phyloP scores from a whole-genome alignment of 2,888 invertebrate species.

The Caenorhabditis imperialis region DNA sequence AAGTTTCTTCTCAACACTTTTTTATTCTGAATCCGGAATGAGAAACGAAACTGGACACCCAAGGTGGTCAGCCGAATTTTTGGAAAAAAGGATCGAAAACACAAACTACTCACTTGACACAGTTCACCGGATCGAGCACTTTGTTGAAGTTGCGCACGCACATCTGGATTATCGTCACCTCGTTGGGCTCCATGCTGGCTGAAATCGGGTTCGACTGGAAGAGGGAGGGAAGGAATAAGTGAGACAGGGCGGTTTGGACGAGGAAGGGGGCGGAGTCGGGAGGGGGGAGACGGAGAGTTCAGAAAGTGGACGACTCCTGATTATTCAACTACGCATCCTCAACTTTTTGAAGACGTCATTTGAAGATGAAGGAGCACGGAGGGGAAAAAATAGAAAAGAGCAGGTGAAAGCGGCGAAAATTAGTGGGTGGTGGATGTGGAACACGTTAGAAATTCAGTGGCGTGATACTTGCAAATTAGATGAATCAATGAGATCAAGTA shows the following conservation, averaged over 20 bases:
- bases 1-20: not conserved
- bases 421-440: no score
- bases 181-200: slow-evolving; percentile 6
- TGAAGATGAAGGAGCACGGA: no score
- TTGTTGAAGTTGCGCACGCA: slow-evolving; percentile 38
- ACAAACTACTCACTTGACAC: slow-evolving; percentile 32
- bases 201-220: slow-evolving; percentile 1
- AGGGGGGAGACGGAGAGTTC: no score
- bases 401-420: no score
- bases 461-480: no score
- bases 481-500: no score
- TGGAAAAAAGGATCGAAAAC: slow-evolving; percentile 8
- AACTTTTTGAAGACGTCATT: no score
- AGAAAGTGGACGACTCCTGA: no score
- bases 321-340: no score
- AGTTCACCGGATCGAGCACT: slow-evolving; percentile 34
- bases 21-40: no score
- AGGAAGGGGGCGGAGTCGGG: not conserved
- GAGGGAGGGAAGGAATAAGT: not conserved
- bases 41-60: slow-evolving; percentile 28
- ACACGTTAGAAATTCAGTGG: no score
- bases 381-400: no score
- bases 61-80: slow-evolving; percentile 17
- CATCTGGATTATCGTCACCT: slow-evolving; percentile 13
- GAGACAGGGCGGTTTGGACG: slow-evolving; percentile 2